Evolutionary conservation across 2,113 vertebrate genomes (phyloP).

Genomic region (Mionectes macconnelli): DNA sequence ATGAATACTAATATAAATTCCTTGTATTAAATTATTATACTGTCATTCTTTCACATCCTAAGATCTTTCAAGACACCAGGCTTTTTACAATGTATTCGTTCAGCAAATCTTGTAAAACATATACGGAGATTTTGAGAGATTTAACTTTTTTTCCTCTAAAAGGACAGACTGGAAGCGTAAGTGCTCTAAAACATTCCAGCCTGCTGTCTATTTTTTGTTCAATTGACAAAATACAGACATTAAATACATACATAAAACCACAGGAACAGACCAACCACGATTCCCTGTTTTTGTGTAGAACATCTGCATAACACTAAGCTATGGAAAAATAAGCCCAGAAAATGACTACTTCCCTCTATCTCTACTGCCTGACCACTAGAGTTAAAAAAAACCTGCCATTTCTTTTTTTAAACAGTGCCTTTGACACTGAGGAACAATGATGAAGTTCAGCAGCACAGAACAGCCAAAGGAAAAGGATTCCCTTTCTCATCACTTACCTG

Average conservation of each 20-base stretch:
- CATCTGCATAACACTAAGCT: neutral
- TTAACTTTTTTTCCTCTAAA: neutral
- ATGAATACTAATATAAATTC: neutral
- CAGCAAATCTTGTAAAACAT: neutral
- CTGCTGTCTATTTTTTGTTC: neutral
- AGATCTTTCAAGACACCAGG: neutral
- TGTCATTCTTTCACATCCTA: neutral
- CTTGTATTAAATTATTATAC: neutral
- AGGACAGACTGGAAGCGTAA: neutral
- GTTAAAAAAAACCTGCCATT: neutral
- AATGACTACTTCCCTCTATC: neutral
- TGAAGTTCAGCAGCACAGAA: neutral
- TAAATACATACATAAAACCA: neutral
- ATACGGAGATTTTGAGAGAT: neutral
- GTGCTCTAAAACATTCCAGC: neutral
- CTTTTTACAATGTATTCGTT: neutral
- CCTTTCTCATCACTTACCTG: slow-evolving; percentile 75
- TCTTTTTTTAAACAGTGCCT: neutral
- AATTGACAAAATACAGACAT: neutral
- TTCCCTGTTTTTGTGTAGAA: neutral
- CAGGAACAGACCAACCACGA: neutral
- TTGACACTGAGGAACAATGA: neutral
- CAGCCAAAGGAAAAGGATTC: neutral
- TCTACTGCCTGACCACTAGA: neutral
- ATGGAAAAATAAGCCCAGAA: neutral